Base-by-base conservation (phyloP, 2,113 vertebrate species). In the Calidris pugnax region DNA sequence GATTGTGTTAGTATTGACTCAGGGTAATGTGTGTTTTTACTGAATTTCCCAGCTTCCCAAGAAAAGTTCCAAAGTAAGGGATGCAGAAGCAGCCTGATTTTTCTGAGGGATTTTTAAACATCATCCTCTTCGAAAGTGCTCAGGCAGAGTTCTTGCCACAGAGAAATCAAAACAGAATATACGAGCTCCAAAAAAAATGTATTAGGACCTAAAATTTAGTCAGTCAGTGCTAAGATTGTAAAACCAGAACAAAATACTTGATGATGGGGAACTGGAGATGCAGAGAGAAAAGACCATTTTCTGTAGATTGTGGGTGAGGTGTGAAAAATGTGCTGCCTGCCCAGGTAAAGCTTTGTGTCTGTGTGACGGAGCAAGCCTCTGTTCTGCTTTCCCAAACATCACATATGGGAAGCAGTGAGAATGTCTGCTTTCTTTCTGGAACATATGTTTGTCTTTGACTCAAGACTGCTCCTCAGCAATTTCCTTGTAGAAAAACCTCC, bases 161-260 rank as follows among this genome's bases (percentile, higher is more conserved):
- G n/a, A 43, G 47, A 87, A 74, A 32, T 45, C 0, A 0, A 14
- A 85, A 56, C 32, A 57, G 35, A 64, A 16, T 4, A 10, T 53
- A 13, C 7, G 1, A 72, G 47, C n/a, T 71, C 1, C 6, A 63
- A n/a, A 72, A 71, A 22, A 37, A 47, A 20, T 0, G 2, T 35
- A 13, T 3, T 19, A 51, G 35, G 3, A 60, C 53, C 11, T 79
- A 56, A 35, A 87, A 78, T 7, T 68, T 39, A 86, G 5, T 63
- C 23, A 48, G 55, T 23, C 51, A 67, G 0, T 28, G 28, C 28
- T 51, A 35, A n/a, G 32, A 14, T 35, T 75, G 33, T 43, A 45
- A 90, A 80, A 37, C 13, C 18, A 75, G 59, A 71, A 26, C 57
- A n/a, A 75, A 85, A 17, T 50, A 17, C 11, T 81, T 89, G 20